A percentile compares a stretch with the other conserved stretches of the same genome.
phyloP scores from a whole-genome alignment of 1,140 invertebrate species.

The Bombus vancouverensis region DNA sequence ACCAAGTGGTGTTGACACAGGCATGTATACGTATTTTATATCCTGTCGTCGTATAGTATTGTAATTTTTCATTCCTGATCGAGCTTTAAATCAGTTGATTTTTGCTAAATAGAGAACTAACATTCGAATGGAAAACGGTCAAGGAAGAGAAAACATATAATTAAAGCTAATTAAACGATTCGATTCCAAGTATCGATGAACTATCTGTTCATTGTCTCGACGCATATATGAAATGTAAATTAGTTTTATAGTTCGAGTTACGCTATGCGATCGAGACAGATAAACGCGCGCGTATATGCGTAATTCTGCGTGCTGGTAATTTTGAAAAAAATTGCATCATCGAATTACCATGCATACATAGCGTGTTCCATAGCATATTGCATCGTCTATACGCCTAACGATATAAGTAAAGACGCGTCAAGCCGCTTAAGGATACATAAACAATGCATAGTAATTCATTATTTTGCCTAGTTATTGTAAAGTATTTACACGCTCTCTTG shows the following conservation, averaged over 20 bases:
- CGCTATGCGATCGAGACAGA: neutral
- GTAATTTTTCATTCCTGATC: no score
- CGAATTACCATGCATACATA: slow-evolving; percentile 23
- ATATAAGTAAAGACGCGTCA: neutral
- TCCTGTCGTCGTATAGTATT: neutral
- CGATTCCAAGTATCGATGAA: neutral
- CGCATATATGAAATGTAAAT: slow-evolving; percentile 17
- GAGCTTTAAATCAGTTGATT: neutral
- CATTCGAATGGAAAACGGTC: neutral
- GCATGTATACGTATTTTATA: no score
- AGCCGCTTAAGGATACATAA: neutral
- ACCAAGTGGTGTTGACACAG: neutral
- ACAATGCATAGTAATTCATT: neutral
- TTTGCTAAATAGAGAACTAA: neutral
- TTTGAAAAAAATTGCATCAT: slow-evolving; percentile 50
- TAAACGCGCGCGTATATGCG: neutral
- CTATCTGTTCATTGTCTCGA: neutral
- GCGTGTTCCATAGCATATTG: neutral
- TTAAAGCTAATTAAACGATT: neutral
- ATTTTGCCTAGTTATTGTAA: neutral
- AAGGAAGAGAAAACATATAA: neutral
- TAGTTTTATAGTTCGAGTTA: slow-evolving; percentile 8
- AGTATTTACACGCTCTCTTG: neutral
- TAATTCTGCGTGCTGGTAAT: slow-evolving; percentile 12
- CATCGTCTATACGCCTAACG: neutral